Evolutionary conservation across 1,140 invertebrate genomes (phyloP).

Genomic region (Orchesella cincta): DNA sequence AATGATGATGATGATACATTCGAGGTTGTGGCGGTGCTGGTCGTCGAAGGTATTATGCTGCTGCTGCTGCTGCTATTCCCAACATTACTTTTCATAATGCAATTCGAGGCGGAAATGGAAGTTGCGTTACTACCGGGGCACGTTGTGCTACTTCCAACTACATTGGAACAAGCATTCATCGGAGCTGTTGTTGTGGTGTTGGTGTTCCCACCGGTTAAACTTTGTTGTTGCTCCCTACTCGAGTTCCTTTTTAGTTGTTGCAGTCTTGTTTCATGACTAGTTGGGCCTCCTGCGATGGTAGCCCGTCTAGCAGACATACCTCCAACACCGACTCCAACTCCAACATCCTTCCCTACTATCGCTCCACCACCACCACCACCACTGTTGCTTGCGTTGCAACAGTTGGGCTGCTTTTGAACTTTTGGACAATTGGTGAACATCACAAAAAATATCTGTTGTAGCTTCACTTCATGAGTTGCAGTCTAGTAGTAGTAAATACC

Average conservation of each 20-base stretch:
- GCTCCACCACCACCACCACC: not conserved
- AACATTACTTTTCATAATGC: not conserved
- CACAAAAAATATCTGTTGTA: too few relatives aligned
- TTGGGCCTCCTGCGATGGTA: not conserved
- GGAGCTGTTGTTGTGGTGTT: not conserved
- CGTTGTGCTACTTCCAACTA: too few relatives aligned
- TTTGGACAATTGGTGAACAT: slow-evolving; percentile 18
- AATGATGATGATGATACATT: too few relatives aligned
- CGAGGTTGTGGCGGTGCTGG: too few relatives aligned
- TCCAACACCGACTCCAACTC: too few relatives aligned
- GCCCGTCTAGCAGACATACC: not conserved
- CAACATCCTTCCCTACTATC: too few relatives aligned
- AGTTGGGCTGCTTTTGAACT: not conserved
- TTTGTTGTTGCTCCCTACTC: not conserved
- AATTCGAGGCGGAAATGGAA: not conserved
- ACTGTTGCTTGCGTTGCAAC: slow-evolving; percentile 5
- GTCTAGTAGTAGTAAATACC: too few relatives aligned
- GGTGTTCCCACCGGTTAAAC: not conserved
- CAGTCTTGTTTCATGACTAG: slow-evolving; percentile 14
- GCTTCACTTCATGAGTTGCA: too few relatives aligned
- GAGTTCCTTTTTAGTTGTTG: not conserved
- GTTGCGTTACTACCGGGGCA: too few relatives aligned
- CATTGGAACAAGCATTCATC: too few relatives aligned
- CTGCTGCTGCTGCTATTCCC: not conserved
- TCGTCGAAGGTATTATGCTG: too few relatives aligned